Evolutionary conservation across 1,140 invertebrate genomes (phyloP).

Genomic region (Lepidurus arcticus): DNA sequence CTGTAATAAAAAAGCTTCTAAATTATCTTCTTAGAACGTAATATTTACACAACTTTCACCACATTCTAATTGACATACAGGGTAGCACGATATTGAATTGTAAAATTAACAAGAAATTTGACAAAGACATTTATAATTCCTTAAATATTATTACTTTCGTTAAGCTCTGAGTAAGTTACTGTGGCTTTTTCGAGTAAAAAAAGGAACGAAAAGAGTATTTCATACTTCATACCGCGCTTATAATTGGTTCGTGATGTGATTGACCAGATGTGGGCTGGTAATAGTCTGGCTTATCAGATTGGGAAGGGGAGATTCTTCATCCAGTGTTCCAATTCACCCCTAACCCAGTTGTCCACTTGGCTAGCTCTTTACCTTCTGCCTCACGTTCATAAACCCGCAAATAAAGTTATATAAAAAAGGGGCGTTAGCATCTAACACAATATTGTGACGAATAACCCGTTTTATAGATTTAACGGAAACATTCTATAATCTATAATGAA

Average conservation of each 20-base stretch:
- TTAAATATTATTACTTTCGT: no score
- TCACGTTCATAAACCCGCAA: not conserved
- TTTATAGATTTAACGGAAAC: no score
- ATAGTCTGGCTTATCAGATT: constrained; percentile 19
- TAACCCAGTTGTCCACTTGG: constrained; percentile 18
- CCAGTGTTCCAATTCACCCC: not conserved
- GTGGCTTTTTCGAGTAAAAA: not conserved
- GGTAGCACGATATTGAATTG: no score
- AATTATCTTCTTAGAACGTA: no score
- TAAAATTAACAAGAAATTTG: no score
- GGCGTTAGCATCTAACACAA: not conserved
- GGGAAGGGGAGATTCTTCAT: constrained; percentile 1
- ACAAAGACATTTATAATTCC: no score
- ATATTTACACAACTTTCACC: no score
- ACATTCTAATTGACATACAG: no score
- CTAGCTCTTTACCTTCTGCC: not conserved
- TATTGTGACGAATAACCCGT: no score
- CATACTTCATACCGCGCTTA: not conserved
- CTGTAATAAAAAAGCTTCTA: no score
- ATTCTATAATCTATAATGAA: no score
- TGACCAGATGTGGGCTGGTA: constrained; percentile 17
- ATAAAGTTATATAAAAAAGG: not conserved
- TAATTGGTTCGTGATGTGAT: not conserved
- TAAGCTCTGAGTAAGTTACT: no score
- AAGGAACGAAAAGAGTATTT: not conserved